These are phyloP conservation scores for Phylloscopus trochiloides DNA, from an alignment of 2,113 vertebrate genomes.

Conservation along the genomic window DNA sequence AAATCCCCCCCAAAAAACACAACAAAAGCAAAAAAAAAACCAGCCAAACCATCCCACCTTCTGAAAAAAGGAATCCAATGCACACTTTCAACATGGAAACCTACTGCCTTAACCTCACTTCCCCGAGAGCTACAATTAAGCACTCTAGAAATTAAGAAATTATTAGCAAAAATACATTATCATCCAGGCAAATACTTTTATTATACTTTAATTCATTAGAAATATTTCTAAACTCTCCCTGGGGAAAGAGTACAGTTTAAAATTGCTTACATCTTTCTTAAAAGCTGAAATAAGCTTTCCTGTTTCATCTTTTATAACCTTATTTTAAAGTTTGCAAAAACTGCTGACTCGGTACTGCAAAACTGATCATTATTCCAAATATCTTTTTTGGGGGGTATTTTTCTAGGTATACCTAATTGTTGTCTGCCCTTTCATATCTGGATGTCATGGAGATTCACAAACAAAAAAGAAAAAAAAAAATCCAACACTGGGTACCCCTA, in stretches of 20 bases:
- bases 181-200: constrained; percentile 64
- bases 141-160: constrained; percentile 71
- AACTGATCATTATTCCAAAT: constrained; percentile 69
- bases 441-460: constrained; percentile 13
- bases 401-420: constrained; percentile 32
- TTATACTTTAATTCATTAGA: constrained; percentile 74
- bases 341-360: constrained; percentile 59
- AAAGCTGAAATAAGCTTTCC: constrained; percentile 75
- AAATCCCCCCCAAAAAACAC: not conserved
- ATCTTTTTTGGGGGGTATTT: not conserved
- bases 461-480: not conserved
- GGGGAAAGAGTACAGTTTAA: constrained; percentile 57
- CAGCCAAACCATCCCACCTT: no score
- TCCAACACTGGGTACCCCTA: not conserved
- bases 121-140: constrained; percentile 61
- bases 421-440: constrained; percentile 40
- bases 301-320: constrained; percentile 70
- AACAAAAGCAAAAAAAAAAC: no score
- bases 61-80: not conserved
- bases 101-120: not conserved
- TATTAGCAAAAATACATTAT: constrained; percentile 67
- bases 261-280: constrained; percentile 78
- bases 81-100: not conserved
- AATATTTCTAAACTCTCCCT: constrained; percentile 60
- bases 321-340: constrained; percentile 64